Evolutionary conservation across 2,797 vertebrate species (phyloP), one percentile per base, ranked within the genome.

Genomic region (Psittacula echo): DNA sequence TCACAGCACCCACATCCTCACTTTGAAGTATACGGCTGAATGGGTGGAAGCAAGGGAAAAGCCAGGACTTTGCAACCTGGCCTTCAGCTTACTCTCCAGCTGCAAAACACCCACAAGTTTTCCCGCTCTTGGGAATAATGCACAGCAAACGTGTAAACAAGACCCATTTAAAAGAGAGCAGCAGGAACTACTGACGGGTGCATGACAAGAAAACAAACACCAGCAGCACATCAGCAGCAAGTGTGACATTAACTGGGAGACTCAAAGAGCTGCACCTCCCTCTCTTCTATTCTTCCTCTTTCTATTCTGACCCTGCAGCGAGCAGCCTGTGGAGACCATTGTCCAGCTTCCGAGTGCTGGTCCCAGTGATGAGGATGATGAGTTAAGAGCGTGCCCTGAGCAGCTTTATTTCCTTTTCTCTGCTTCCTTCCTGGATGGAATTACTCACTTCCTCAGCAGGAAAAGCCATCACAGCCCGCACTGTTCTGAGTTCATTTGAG

Each of bases 401-500:
- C 89, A 71, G 60, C 47, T 85, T 42, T 26, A 34, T 48, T 89
- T 66, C 76, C 53, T 74, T 83, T 79, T 42, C 42, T 64, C 72
- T 44, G 88, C 83, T 82, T 90, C 93, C 94, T 87, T 97, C 97
- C 96, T 83, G 94, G 44, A 68, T 71, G 80, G 88, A 88, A 70
- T 94, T 58, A 93, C 76, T 94, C 95, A 95, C 51, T 97, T 97
- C 97, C 97, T 89, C 39, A 8, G 73, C 77, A 87, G 95, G 93
- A 93, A 83, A 77, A 85, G 44, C 58, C 91, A 78, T 30, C 7
- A 8, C 62, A 32, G 44, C 50, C 42, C 4, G 7, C 71, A 30
- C 83, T 62, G 61, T 34, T 65, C 87, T 18, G 84, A 71, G 94
- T 94, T 95, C 95, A 94, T 10, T 78, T 29, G 32, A 92, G 93